Evolutionary conservation across 2,113 vertebrate species (phyloP), one percentile per base, ranked within the genome.

Genomic region (Nannospalax galili): DNA sequence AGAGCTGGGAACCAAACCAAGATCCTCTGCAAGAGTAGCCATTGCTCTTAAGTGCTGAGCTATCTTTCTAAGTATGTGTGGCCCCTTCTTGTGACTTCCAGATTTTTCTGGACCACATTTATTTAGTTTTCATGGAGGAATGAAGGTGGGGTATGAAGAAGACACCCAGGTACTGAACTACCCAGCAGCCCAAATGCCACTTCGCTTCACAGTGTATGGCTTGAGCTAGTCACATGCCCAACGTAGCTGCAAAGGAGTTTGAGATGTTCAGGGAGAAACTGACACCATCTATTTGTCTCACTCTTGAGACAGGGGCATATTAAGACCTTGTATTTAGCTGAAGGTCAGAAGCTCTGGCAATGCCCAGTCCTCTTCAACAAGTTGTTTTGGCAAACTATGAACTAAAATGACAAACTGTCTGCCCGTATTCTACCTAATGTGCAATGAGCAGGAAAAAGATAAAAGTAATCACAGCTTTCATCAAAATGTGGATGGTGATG

Each of bases 211-310:
- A 7, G 22, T 40, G 32, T 42, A 35, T 92, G 45, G n/a, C n/a
- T 30, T 60, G 77, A 58, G 3, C 9, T 56, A 19, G 17, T 20
- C 22, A 37, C 4, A 20, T 3, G 17, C 14, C 30, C 20, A 26
- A 26, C 7, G 4, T 30, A 37, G 5, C 1, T 67, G 32, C 6
- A 45, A 65, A 32, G 10, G n/a, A 48, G 20, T 24, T 9, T 14
- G 5, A 11, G 15, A 11, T 7, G 30, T 12, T 0, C 28, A 62
- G 20, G 22, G 3, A 70, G 19, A 0, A 4, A n/a, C 11, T 56
- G 19, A 40, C 7, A 28, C 35, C 3, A 20, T 15, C 0, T 7
- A 26, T 62, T 28, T 48, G 4, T 62, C 35, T 90, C 77, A 62
- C 20, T 48, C 62, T 86, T n/a, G 5, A 4, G 58, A 8, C 2